A percentile compares a stretch with the other conserved stretches of the same genome.
phyloP scores from a whole-genome alignment of 2,113 vertebrate genomes.

The Caretta caretta region DNA sequence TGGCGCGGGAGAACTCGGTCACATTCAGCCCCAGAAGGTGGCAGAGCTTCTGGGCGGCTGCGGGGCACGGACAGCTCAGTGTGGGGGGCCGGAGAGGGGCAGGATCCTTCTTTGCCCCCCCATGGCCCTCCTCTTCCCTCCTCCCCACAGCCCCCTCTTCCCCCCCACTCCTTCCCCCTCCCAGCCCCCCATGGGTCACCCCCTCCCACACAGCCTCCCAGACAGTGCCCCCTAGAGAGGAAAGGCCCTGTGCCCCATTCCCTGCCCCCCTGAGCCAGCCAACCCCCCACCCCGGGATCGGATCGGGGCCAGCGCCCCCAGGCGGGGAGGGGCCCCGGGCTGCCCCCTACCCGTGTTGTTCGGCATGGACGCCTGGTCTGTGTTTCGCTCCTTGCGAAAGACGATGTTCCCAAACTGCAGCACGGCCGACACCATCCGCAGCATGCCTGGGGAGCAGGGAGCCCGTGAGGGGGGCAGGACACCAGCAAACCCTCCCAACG shows the following conservation, averaged over 20 bases:
- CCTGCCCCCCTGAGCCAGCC: no score
- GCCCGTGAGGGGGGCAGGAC: neutral
- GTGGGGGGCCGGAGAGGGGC: no score
- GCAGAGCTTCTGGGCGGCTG: slow-evolving; percentile 91
- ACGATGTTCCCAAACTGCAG: slow-evolving; percentile 92
- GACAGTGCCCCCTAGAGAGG: neutral
- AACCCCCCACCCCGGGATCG: no score
- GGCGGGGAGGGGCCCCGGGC: neutral
- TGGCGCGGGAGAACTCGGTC: slow-evolving; percentile 90
- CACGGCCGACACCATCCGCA: slow-evolving; percentile 88
- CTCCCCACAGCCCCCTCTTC: no score
- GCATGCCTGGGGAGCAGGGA: slow-evolving; percentile 78
- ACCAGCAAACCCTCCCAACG: no score
- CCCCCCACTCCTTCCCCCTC: neutral
- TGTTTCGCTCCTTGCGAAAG: slow-evolving; percentile 89
- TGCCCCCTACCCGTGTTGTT: slow-evolving; percentile 85
- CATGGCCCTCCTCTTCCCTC: accelerated
- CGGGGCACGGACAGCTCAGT: neutral
- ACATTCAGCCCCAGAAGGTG: slow-evolving; percentile 91
- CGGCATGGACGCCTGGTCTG: slow-evolving; percentile 92
- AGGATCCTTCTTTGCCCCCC: no score
- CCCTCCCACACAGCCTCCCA: no score
- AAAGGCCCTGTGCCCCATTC: neutral
- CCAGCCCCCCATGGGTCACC: neutral
- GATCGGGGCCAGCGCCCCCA: neutral